Conservation (phyloP, 2,113 vertebrate genomes). For the Phalacrocorax aristotelis region DNA sequence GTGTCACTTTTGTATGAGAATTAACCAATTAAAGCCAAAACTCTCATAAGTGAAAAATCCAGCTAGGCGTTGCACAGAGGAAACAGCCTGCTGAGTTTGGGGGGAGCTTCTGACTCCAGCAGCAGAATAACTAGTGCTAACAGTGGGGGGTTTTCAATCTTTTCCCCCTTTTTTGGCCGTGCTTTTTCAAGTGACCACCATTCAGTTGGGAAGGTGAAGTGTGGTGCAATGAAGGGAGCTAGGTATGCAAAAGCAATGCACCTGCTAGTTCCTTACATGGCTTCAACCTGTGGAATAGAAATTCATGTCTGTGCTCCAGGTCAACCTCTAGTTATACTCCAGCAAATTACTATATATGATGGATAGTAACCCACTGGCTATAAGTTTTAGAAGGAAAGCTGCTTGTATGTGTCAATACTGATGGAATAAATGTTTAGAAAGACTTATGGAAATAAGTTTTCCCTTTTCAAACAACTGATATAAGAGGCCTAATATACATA, state of each 20-base stretch:
- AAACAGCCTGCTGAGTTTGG: accelerated
- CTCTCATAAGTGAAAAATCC: not conserved
- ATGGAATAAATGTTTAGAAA: not conserved
- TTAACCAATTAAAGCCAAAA: not conserved
- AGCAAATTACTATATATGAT: accelerated
- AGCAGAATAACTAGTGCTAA: not conserved
- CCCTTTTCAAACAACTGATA: not conserved
- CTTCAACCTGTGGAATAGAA: not conserved
- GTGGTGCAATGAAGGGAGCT: not conserved
- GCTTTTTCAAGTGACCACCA: not conserved
- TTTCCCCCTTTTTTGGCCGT: accelerated
- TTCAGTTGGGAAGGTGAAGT: not conserved
- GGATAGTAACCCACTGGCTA: accelerated
- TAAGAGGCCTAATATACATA: not conserved
- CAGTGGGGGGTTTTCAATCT: accelerated
- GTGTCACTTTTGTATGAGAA: not conserved
- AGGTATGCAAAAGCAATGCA: accelerated
- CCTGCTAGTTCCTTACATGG: accelerated
- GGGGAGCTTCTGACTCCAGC: not conserved
- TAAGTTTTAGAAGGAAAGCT: not conserved
- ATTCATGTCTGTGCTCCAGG: not conserved
- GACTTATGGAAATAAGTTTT: not conserved
- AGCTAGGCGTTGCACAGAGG: too few relatives aligned
- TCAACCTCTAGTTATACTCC: not conserved
- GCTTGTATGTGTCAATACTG: not conserved